Evolutionary conservation across 1,140 invertebrate genomes (phyloP), one percentile per base, ranked within the genome.

Genomic region (Euglossa dilemma): DNA sequence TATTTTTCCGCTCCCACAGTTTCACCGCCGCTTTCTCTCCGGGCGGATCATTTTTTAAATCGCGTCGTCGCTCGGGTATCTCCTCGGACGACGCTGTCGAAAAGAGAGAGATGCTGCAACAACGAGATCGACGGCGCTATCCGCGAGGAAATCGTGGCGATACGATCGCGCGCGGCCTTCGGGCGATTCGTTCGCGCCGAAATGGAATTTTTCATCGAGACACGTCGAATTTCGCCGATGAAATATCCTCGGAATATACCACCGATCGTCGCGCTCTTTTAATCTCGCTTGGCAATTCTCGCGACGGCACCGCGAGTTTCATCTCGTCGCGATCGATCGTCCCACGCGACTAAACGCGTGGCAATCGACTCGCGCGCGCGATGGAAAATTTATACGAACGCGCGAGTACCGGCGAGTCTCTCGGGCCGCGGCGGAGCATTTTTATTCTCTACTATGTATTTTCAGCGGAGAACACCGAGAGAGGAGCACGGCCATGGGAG

Each of bases 311-410:
- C 36, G 4, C 18, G 45, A 47, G 43, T 57, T 59, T 73, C 36
- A 18, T 25, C 36, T 67, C 20, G n/a, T 36, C 4, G 36, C 50
- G 28, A 43, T 63, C 11, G 14, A 45, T 14, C 76, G 64, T 57
- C 66, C 25, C 54, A 25, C 45, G 16, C 18, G 43, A 25, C 20
- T 45, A 75, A n/a, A 47, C 43, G 25, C 73, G 18, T n/a, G n/a
- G 45, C 47, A 28, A n/a, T 47, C n/a, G 56, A 7, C 67, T 9
- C n/a, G 36, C 36, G 36, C 4, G n/a, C 18, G 28, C 36, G 11
- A 74, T 80, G 59, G 70, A 73, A 74, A 73, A 80, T 80, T 80
- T 80, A 80, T 64, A 56, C 57, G 7, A 2, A 63, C 7, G 28
- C 28, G 57, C 52, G 64, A 0, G 64, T 23, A 47, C n/a, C 64